These are phyloP conservation scores for Scopus umbretta DNA, from an alignment of 2,113 vertebrate species.

Conservation along the genomic window DNA sequence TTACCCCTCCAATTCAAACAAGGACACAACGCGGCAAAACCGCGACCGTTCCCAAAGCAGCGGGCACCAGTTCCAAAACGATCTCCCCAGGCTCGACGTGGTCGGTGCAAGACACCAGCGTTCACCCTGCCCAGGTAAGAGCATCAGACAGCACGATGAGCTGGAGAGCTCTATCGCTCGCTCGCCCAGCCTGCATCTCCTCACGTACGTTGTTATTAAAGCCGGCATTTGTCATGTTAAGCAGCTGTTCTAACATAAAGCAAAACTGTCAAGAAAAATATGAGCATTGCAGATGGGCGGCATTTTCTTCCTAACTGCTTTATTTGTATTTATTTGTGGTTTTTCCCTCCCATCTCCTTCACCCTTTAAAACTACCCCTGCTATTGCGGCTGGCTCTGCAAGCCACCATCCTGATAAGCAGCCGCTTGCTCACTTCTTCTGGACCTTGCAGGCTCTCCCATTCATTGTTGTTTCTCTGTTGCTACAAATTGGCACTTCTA, in stretches of 20 bases:
- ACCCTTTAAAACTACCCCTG: not conserved
- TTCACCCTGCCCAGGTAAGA: not conserved
- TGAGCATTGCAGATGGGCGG: conserved; percentile 8
- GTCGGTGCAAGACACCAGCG: not conserved
- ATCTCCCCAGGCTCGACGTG: not conserved
- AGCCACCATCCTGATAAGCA: conserved; percentile 41
- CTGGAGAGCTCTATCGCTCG: not conserved
- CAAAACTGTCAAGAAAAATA: conserved; percentile 47
- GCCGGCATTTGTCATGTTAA: conserved; percentile 61
- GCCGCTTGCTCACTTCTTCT: not conserved
- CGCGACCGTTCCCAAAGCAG: accelerated
- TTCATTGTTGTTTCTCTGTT: conserved; percentile 42
- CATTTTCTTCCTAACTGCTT: conserved; percentile 54
- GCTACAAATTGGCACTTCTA: conserved; percentile 56
- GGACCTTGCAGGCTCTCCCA: conserved; percentile 11
- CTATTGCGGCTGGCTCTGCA: not conserved
- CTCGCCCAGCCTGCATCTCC: not conserved
- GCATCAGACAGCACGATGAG: not conserved
- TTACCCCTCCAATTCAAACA: not conserved
- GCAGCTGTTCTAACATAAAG: conserved; percentile 65
- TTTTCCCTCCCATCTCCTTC: not conserved
- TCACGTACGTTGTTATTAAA: conserved; percentile 14
- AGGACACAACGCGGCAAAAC: accelerated
- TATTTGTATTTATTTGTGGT: conserved; percentile 19
- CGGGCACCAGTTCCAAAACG: accelerated